Base-by-base conservation (phyloP, 2,797 vertebrate species). In the Ceyx erithaca region DNA sequence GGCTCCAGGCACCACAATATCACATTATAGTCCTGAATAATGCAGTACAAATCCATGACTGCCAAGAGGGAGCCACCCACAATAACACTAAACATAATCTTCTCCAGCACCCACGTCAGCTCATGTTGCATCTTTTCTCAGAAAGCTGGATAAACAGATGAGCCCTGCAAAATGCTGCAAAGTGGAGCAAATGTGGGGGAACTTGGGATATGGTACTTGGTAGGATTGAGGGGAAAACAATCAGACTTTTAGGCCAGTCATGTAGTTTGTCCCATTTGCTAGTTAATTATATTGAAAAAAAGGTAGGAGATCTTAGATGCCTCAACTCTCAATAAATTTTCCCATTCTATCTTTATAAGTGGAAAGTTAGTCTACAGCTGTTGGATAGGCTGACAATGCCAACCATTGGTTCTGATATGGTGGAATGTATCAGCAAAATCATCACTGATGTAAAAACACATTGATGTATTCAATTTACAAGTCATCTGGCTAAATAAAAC, bases 31-130 rank as follows among this genome's bases (percentile, higher is more conserved):
- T 33, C 80, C 68, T 94, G 71, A 86, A 91, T 90, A 93, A 85
- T 66, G 69, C 54, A 77, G 20, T 33, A 77, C 52, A 94, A 96
- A 72, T 68, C 62, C 45, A 57, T 41, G 26, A 20, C 35, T 92
- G 64, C 49, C 71, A 80, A 69, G 46, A 35, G 33, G 51, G 21
- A 87, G 35, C 84, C 89, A 85, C 92, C 90, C 81, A 96, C 88
- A 82, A 59, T 22, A 80, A 77, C 62, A 35, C 81, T 93, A 95
- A 89, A 87, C 69, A 83, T 93, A 93, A 78, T 66, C 54, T 87
- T 85, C 81, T 82, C 55, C 72, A 72, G 46, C 69, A 87, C 69
- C 75, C 79, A 94, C 30, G 1, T 75, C 76, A 80, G 62, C 30
- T 85, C 66, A 15, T 55, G 21, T 80, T 88, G 71, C n/a, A 69